Evolutionary conservation across 2,888 invertebrate species (phyloP).

Genomic region (Nymphalis polychloros): DNA sequence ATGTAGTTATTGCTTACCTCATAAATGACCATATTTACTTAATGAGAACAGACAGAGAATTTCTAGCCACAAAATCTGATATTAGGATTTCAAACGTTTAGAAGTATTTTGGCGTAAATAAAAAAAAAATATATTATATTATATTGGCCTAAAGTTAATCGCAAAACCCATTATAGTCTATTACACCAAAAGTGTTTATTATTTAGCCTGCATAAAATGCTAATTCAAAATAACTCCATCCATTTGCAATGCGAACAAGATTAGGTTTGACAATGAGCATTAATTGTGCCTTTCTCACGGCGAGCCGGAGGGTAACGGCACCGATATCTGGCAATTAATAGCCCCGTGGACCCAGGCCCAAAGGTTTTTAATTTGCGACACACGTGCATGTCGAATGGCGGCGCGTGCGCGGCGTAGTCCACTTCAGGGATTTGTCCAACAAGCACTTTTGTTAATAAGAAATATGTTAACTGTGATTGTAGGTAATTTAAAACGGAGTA

Average conservation of each 20-base stretch:
- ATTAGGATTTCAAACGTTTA: too few relatives aligned
- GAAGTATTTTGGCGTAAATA: too few relatives aligned
- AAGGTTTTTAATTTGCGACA: slow-evolving; percentile 74
- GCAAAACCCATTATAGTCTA: too few relatives aligned
- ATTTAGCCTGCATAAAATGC: neutral
- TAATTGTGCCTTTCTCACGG: slow-evolving; percentile 66
- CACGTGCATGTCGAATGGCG: slow-evolving; percentile 72
- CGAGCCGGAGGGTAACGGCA: slow-evolving; percentile 46
- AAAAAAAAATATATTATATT: too few relatives aligned
- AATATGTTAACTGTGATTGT: slow-evolving; percentile 30
- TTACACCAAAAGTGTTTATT: neutral
- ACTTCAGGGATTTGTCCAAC: slow-evolving; percentile 39
- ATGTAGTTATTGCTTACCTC: too few relatives aligned
- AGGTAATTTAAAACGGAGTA: slow-evolving; percentile 2
- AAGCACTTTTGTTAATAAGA: slow-evolving; percentile 33
- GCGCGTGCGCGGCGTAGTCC: slow-evolving; percentile 57
- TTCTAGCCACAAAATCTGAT: too few relatives aligned
- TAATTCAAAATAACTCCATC: slow-evolving; percentile 9
- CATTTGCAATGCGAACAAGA: slow-evolving; percentile 25
- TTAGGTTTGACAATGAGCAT: slow-evolving; percentile 44
- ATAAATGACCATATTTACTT: too few relatives aligned
- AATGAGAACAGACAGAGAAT: too few relatives aligned
- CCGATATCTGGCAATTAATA: slow-evolving; percentile 67
- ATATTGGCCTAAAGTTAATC: too few relatives aligned
- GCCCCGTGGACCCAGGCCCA: slow-evolving; percentile 52